phyloP scores from a whole-genome alignment of 2,797 vertebrate genomes.

The Serranus cabrilla region DNA sequence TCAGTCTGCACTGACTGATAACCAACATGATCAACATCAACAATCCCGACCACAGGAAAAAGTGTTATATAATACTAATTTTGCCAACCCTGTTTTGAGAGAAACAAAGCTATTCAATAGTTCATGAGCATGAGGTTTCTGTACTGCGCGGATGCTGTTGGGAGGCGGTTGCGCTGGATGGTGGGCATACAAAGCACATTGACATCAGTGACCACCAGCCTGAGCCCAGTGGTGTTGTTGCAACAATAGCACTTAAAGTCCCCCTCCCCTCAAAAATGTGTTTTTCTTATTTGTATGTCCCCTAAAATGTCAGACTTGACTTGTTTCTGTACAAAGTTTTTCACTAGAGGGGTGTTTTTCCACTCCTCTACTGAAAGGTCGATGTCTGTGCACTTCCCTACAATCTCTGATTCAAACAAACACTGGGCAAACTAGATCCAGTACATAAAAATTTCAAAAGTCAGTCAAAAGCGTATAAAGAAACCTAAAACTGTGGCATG shows the following conservation, averaged over 20 bases:
- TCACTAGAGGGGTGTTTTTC: too few species aligned
- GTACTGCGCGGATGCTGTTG: neutral
- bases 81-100: neutral
- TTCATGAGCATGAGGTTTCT: neutral
- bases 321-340: too few species aligned
- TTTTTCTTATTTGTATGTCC: too few species aligned
- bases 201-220: neutral
- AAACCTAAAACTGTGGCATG: neutral
- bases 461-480: too few species aligned
- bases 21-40: slow-evolving; percentile 26
- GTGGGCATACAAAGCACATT: neutral
- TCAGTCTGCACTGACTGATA: slow-evolving; percentile 28
- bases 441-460: too few species aligned
- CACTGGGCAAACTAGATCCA: too few species aligned
- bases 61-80: neutral
- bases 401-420: too few species aligned
- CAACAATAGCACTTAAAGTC: neutral
- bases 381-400: too few species aligned
- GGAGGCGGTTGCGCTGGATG: neutral
- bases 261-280: too few species aligned
- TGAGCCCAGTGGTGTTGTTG: neutral
- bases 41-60: neutral
- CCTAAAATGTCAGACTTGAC: too few species aligned
- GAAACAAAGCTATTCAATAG: neutral
- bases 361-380: too few species aligned